phyloP scores from a whole-genome alignment of 2,888 invertebrate species.

The Ophion obscuratus region DNA sequence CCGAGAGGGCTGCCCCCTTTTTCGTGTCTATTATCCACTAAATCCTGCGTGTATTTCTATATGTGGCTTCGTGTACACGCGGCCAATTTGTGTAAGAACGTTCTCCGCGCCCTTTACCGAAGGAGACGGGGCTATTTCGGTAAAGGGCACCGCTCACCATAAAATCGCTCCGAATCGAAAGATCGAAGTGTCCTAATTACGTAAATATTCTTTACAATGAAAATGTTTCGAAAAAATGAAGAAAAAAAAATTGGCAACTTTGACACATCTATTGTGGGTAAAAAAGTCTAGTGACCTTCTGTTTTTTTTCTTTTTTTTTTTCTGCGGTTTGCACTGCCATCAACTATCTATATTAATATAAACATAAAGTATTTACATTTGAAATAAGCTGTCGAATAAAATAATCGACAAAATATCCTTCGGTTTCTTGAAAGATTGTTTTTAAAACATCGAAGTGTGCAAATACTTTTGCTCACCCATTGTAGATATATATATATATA shows the following conservation, averaged over 20 bases:
- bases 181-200: not conserved
- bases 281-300: not conserved
- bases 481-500: too few species aligned
- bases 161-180: slow-evolving; percentile 12
- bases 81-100: slow-evolving; percentile 15
- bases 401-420: too few species aligned
- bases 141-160: not conserved
- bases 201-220: not conserved
- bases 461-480: too few species aligned
- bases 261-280: not conserved
- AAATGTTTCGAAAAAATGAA: not conserved
- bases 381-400: too few species aligned
- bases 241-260: not conserved
- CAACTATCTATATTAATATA: too few species aligned
- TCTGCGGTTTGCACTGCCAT: too few species aligned
- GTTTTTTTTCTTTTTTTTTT: too few species aligned
- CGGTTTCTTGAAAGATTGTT: too few species aligned
- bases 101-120: slow-evolving; percentile 11
- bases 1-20: slow-evolving; percentile 27
- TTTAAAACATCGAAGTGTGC: too few species aligned
- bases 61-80: not conserved
- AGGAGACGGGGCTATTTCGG: not conserved
- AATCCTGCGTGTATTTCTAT: slow-evolving; percentile 6
- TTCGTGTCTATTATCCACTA: slow-evolving; percentile 13
- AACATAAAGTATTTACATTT: too few species aligned